These are phyloP conservation scores for Triplophysa tibetana DNA, from an alignment of 2,113 vertebrate species.

Conservation along the genomic window DNA sequence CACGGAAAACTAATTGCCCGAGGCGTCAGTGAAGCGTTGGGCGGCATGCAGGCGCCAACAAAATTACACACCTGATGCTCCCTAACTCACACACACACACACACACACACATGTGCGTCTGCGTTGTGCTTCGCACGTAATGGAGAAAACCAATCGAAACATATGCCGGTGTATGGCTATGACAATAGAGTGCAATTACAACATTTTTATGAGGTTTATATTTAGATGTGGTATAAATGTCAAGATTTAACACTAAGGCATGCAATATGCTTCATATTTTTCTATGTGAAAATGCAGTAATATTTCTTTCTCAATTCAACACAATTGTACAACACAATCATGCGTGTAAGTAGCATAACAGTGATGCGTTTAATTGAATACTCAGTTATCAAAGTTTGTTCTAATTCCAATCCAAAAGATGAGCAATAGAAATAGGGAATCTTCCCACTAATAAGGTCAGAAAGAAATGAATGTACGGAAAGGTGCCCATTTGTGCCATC, in stretches of 20 bases:
- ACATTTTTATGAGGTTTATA: neutral
- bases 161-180: neutral
- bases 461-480: neutral
- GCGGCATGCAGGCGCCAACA: neutral
- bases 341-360: neutral
- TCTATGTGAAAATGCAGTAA: neutral
- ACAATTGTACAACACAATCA: neutral
- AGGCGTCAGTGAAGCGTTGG: constrained; percentile 51
- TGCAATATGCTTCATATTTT: too few relatives aligned
- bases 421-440: neutral
- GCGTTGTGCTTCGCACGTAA: neutral
- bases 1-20: constrained; percentile 64
- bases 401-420: neutral
- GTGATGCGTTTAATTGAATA: neutral
- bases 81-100: constrained; percentile 11
- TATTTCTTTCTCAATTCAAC: too few relatives aligned
- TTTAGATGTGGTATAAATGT: too few relatives aligned
- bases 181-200: neutral
- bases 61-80: constrained; percentile 57
- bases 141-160: constrained; percentile 15
- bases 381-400: too few relatives aligned
- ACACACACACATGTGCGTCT: neutral
- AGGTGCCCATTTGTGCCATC: constrained; percentile 57
- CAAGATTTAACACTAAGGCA: too few relatives aligned
- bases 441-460: constrained; percentile 20